Base-by-base conservation (phyloP, 2,113 vertebrate genomes). In the Zeus faber region DNA sequence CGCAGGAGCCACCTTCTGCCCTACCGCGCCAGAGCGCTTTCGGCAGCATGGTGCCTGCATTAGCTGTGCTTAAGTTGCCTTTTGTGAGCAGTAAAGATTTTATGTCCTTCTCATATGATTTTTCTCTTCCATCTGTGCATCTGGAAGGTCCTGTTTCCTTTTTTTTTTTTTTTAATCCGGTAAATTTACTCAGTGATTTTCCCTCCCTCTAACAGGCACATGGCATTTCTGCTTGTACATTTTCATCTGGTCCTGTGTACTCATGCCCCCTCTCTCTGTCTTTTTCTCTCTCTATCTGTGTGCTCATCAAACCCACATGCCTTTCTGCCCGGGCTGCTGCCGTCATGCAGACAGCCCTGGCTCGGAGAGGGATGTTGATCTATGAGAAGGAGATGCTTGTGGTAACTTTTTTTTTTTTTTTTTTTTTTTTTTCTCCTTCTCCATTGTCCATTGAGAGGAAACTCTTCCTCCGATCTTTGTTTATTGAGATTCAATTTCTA, bases 301-400 rank as follows among this genome's bases (percentile, higher is more conserved):
- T n/a, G n/a, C n/a, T n/a, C n/a, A n/a, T n/a, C n/a, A n/a, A n/a
- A n/a, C n/a, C n/a, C n/a, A 25, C 48, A 5, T 25, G 64, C 48
- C 33, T 62, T 24, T 74, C 49, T 79, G 70, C 66, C 14, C 72
- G 77, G 59, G 49, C 62, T 60, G 27, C 68, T 79, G 71, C 70
- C 65, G 66, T 63, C 73, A 73, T 67, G 72, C 79, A 83, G 79
- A 81, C 81, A 82, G 74, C 51, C 52, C 43, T 77, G 62, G 65
- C 68, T 71, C 57, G 68, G 55, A 50, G 62, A 60, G 9, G 53
- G 74, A 77, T 79, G 73, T 68, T 73, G 65, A 72, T 83, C 62
- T 74, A 56, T 63, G 64, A 77, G 57, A 65, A 62, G 70, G 67
- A 13, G n/a, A 26, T 56, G 49, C 45, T 52, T 60, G 46, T 59